phyloP scores from a whole-genome alignment of 2,797 vertebrate genomes.

The Parotocinclus haroldoi region DNA sequence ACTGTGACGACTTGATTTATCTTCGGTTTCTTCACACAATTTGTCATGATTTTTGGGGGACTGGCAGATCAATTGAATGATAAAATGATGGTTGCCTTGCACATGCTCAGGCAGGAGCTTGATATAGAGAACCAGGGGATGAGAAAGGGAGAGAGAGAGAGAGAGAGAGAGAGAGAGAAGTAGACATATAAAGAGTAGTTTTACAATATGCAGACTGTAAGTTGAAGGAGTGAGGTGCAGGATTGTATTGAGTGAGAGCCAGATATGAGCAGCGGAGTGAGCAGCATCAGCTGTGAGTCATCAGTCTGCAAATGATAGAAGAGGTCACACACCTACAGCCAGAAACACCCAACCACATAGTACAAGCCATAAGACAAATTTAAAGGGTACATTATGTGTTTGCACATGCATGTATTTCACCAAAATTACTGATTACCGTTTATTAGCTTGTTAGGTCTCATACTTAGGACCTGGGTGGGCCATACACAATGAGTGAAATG shows the following conservation, averaged over 20 bases:
- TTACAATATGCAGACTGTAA: constrained; percentile 21
- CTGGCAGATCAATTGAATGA: constrained; percentile 62
- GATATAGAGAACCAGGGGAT: constrained; percentile 45
- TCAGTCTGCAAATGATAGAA: constrained; percentile 26
- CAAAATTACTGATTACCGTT: constrained; percentile 7
- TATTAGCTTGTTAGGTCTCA: constrained; percentile 26
- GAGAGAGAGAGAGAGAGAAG: constrained; percentile 53
- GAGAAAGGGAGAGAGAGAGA: constrained; percentile 21
- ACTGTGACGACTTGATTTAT: constrained; percentile 51
- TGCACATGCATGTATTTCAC: constrained; percentile 23
- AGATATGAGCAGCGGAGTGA: constrained; percentile 29
- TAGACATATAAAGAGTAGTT: constrained; percentile 25
- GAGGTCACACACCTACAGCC: constrained; percentile 11
- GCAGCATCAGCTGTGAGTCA: constrained; percentile 50
- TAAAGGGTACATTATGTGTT: constrained; percentile 9
- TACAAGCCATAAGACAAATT: constrained; percentile 6
- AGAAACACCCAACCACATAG: constrained; percentile 8
- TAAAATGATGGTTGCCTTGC: constrained; percentile 55
- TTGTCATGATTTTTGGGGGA: constrained; percentile 48
- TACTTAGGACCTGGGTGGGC: constrained; percentile 47
- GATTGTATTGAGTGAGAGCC: constrained; percentile 21
- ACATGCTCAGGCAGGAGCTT: constrained; percentile 65
- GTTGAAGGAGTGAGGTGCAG: constrained; percentile 32
- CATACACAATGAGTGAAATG: constrained; percentile 39
- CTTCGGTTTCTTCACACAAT: constrained; percentile 54